These are phyloP conservation scores for Nesoenas mayeri DNA, from an alignment of 2,113 vertebrate species.

Conservation along the genomic window DNA sequence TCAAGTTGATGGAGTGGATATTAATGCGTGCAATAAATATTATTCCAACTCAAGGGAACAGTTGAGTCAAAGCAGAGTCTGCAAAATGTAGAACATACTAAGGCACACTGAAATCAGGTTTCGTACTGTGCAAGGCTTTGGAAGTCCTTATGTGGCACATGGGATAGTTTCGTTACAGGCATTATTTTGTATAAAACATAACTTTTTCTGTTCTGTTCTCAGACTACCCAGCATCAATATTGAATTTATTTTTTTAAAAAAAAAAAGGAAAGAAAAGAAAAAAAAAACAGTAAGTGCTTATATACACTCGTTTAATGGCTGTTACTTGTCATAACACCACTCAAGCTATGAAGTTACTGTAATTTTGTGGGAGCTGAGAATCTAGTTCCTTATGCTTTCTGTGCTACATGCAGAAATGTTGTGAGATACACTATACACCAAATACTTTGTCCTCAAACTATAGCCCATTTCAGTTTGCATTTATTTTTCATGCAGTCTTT, in stretches of 20 bases:
- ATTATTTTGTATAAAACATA: not conserved
- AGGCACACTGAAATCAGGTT: not conserved
- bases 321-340: not conserved
- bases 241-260: not conserved
- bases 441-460: not conserved
- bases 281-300: not conserved
- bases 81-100: not conserved
- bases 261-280: not conserved
- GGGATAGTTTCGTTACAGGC: not conserved
- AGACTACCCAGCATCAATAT: not conserved
- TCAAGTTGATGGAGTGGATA: not conserved
- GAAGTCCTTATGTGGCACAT: not conserved
- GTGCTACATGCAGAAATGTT: not conserved
- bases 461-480: not conserved
- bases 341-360: not conserved
- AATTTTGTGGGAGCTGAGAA: not conserved
- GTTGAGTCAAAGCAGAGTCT: not conserved
- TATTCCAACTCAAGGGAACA: not conserved
- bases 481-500: not conserved
- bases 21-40: not conserved
- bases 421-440: not conserved
- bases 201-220: not conserved
- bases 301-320: not conserved
- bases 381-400: not conserved
- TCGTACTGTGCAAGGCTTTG: not conserved